Evolutionary conservation across 2,888 invertebrate species (phyloP).

Genomic region (Polymixis flavicincta): DNA sequence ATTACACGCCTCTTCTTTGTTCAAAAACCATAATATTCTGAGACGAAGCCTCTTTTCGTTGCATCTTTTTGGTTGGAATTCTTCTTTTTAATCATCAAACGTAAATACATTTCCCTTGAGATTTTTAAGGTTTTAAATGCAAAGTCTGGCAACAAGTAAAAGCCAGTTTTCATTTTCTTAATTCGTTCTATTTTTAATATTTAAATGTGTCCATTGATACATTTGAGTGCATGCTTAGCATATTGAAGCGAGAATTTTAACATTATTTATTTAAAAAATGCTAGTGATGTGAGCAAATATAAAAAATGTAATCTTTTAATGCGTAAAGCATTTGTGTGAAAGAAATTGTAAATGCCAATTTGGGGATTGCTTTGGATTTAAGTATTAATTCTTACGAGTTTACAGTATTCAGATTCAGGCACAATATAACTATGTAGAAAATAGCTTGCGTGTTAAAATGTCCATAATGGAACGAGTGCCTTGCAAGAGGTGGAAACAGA

Average conservation of each 20-base stretch:
- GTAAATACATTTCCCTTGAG: conserved; percentile 56
- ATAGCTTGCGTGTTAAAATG: neutral
- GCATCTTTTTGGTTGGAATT: conserved; percentile 33
- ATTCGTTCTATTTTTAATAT: neutral
- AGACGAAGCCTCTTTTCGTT: conserved; percentile 34
- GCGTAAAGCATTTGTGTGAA: neutral
- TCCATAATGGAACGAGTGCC: no score
- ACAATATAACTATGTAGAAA: neutral
- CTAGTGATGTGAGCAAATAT: neutral
- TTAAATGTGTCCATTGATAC: conserved; percentile 7
- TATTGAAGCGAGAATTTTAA: neutral
- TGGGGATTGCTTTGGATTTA: no score
- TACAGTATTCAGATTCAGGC: neutral
- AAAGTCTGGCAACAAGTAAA: conserved; percentile 19
- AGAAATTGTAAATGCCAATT: neutral
- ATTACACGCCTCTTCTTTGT: conserved; percentile 44
- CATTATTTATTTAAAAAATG: neutral
- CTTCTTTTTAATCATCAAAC: conserved; percentile 53
- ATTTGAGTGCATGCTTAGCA: neutral
- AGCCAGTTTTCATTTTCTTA: no score
- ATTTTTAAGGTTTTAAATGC: conserved; percentile 20
- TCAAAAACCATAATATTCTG: conserved; percentile 40
- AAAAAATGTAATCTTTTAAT: neutral
- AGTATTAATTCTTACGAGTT: neutral
- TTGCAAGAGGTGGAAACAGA: neutral